phyloP scores from a whole-genome alignment of 2,113 vertebrate genomes.

The Zeus faber region DNA sequence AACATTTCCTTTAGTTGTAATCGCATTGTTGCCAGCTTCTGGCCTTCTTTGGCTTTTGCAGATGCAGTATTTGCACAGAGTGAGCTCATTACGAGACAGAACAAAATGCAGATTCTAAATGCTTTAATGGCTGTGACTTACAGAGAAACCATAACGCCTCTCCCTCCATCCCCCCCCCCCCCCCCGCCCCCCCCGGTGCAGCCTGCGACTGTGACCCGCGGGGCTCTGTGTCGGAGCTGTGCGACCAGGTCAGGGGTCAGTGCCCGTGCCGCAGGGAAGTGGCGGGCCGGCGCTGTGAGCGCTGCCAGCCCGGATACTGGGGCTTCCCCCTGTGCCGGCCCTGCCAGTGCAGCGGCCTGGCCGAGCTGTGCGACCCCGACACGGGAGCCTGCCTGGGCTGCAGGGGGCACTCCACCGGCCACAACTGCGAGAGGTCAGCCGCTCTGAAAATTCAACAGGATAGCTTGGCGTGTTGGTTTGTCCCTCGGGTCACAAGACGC shows the following conservation, averaged over 20 bases:
- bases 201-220: constrained; percentile 80
- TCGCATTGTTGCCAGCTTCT: no score
- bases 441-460: no score
- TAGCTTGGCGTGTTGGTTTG: no score
- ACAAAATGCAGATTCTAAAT: no score
- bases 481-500: no score
- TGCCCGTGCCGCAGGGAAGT: constrained; percentile 76
- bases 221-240: constrained; percentile 72
- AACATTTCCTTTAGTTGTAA: no score
- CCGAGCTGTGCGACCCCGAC: constrained; percentile 75
- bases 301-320: constrained; percentile 75
- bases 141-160: no score
- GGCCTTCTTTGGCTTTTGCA: no score
- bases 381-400: constrained; percentile 77
- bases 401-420: constrained; percentile 67
- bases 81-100: no score
- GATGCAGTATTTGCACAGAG: no score
- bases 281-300: constrained; percentile 73
- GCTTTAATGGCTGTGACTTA: no score
- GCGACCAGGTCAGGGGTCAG: constrained; percentile 81
- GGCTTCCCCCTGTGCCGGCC: constrained; percentile 81
- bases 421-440: constrained; percentile 76
- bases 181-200: constrained; percentile 50
- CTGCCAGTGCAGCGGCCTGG: constrained; percentile 75
- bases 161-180: not conserved